phyloP scores from a whole-genome alignment of 1,140 invertebrate genomes.

The Periplaneta americana region DNA sequence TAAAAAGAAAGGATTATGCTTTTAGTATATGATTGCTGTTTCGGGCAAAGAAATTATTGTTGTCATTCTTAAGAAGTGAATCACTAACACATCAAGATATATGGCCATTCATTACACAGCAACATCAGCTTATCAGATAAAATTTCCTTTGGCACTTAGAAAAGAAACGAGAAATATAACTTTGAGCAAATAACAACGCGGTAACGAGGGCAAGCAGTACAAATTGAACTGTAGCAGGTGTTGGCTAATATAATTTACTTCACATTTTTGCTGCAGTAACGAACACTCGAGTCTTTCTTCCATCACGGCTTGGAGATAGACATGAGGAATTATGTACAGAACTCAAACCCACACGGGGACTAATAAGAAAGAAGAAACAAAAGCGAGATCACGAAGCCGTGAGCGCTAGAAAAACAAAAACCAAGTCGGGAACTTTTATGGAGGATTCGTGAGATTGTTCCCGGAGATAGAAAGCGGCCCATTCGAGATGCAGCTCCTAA shows the following conservation, averaged over 20 bases:
- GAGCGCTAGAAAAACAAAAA: neutral
- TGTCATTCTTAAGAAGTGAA: too few species aligned
- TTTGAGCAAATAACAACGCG: neutral
- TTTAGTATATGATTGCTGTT: too few species aligned
- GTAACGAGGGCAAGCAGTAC: neutral
- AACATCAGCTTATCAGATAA: too few species aligned
- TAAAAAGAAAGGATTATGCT: too few species aligned
- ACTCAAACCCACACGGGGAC: neutral
- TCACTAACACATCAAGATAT: too few species aligned
- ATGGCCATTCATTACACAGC: too few species aligned
- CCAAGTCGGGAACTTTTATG: neutral
- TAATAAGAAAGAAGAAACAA: neutral
- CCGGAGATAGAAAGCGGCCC: neutral
- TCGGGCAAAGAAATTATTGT: too few species aligned
- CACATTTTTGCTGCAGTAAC: neutral
- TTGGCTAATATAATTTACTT: neutral
- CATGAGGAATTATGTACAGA: neutral
- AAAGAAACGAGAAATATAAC: neutral
- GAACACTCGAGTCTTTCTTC: neutral
- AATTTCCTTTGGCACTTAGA: too few species aligned
- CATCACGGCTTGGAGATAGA: neutral
- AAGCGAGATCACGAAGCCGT: neutral
- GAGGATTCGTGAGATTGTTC: neutral
- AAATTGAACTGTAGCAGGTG: neutral
- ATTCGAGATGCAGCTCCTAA: neutral